These are phyloP conservation scores for Cricetomys ansorgei DNA, from an alignment of 2,113 vertebrate genomes.

Conservation along the genomic window DNA sequence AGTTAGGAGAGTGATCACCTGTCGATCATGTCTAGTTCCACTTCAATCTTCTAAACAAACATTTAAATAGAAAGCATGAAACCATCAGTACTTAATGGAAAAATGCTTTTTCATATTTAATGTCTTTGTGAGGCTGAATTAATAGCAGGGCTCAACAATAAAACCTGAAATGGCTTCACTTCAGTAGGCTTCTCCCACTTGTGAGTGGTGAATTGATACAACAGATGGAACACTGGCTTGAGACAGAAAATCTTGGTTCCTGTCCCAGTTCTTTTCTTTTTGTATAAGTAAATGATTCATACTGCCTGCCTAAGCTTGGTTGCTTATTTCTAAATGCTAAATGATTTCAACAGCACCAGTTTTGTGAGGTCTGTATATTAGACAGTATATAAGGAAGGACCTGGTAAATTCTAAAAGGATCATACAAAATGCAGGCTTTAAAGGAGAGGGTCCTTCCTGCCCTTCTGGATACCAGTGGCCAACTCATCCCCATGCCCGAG, in stretches of 20 bases:
- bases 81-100: conserved; percentile 18
- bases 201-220: conserved; percentile 1
- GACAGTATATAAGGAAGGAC: not conserved
- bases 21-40: not conserved
- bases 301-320: conserved; percentile 12
- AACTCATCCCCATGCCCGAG: not conserved
- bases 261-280: conserved; percentile 25
- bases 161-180: conserved; percentile 41
- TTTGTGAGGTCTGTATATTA: conserved; percentile 40
- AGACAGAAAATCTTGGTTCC: conserved; percentile 61
- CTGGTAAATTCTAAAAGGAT: not conserved
- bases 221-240: conserved; percentile 31
- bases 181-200: conserved; percentile 41
- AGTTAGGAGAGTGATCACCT: not conserved
- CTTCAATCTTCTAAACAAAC: conserved; percentile 14
- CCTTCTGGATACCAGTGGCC: not conserved
- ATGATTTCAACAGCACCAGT: conserved; percentile 1
- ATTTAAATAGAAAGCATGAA: conserved; percentile 45
- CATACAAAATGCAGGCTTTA: not conserved
- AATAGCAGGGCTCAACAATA: conserved; percentile 28
- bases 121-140: not conserved
- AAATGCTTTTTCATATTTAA: conserved; percentile 47
- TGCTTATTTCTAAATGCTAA: conserved; percentile 32
- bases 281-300: conserved; percentile 44
- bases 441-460: not conserved